Percentiles rank a stretch among this genome's conserved stretches.
phyloP scores from a whole-genome alignment of 2,113 vertebrate species.

The Clarias batrachus region DNA sequence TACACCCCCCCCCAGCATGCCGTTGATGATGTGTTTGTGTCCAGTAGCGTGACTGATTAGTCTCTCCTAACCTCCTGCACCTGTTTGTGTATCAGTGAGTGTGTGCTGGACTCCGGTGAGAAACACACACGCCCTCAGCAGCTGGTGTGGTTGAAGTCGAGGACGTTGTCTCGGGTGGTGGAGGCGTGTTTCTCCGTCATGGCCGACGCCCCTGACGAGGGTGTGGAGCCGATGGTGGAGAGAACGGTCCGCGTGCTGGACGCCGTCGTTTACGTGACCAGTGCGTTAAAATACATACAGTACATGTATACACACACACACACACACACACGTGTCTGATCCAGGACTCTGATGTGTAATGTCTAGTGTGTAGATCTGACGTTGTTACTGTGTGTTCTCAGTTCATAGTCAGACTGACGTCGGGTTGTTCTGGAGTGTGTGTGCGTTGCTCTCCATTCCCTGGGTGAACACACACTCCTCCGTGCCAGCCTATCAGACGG shows the following conservation, averaged over 20 bases:
- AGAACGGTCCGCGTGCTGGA: conserved; percentile 80
- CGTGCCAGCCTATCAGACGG: conserved; percentile 67
- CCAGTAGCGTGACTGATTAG: no score
- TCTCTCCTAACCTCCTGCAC: background rate
- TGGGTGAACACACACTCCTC: conserved; percentile 82
- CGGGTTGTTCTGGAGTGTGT: conserved; percentile 73
- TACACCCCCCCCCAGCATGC: no score
- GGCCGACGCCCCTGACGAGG: conserved; percentile 62
- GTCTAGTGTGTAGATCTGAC: background rate
- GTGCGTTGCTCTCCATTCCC: conserved; percentile 85
- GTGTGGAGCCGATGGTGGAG: conserved; percentile 67
- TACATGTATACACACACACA: no score
- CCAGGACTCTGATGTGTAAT: background rate
- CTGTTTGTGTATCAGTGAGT: background rate
- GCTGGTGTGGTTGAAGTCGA: conserved; percentile 74
- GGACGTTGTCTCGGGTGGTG: conserved; percentile 71
- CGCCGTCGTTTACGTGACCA: conserved; percentile 83
- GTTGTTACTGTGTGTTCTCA: background rate
- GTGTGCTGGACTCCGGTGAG: background rate
- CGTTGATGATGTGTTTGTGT: no score
- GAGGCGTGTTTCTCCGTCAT: conserved; percentile 79
- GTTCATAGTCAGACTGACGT: conserved; percentile 73
- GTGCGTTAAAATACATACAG: conserved; percentile 63
- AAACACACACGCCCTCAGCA: conserved; percentile 26
- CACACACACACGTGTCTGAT: background rate